Evolutionary conservation across 2,113 vertebrate genomes (phyloP).

Genomic region (Microcebus tavaratra): DNA sequence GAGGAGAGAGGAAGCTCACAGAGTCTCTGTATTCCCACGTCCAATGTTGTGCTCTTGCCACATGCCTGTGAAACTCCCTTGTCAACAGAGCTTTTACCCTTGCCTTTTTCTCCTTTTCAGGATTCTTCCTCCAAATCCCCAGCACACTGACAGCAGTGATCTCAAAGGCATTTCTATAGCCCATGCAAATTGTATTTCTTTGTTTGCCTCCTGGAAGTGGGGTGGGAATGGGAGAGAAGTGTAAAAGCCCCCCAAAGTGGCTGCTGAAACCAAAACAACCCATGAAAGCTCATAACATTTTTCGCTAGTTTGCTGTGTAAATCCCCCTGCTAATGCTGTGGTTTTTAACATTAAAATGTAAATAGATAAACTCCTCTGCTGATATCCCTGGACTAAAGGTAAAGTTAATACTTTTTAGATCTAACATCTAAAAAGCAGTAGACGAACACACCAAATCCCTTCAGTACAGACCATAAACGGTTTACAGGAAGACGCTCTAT

Average conservation of each 20-base stretch:
- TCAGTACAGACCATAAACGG: background rate
- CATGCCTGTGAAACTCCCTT: background rate
- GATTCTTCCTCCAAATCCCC: constrained; percentile 28
- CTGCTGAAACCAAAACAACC: constrained; percentile 44
- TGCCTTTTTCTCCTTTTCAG: constrained; percentile 3
- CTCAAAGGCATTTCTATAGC: constrained; percentile 8
- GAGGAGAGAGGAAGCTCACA: background rate
- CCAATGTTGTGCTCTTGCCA: background rate
- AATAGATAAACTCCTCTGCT: background rate
- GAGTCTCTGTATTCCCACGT: background rate
- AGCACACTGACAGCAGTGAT: background rate
- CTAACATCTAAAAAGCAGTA: background rate
- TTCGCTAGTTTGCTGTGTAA: background rate
- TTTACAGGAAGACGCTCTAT: background rate
- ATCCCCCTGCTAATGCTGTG: background rate
- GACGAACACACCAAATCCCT: background rate
- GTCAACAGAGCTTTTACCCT: constrained; percentile 7
- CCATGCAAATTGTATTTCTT: constrained; percentile 41
- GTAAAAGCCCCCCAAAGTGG: background rate
- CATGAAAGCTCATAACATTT: constrained; percentile 5
- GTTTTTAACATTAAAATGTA: constrained; percentile 38
- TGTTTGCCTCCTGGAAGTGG: constrained; percentile 8
- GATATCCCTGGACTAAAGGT: background rate
- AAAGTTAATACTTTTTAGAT: background rate
- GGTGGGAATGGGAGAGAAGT: constrained; percentile 5